Evolutionary conservation across 2,113 vertebrate genomes (phyloP).

Genomic region (Nibea albiflora): DNA sequence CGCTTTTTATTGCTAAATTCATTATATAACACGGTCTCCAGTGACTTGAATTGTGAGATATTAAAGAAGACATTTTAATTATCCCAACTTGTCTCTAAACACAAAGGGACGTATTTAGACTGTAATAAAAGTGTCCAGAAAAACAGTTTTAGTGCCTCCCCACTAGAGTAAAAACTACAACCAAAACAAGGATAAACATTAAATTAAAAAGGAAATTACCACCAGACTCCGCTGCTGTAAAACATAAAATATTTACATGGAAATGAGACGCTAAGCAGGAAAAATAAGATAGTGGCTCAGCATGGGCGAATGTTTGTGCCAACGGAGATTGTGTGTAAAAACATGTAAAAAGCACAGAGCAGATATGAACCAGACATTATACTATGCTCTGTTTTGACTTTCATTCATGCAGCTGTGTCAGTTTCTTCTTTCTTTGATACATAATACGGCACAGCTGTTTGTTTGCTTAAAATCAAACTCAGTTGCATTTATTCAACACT

Average conservation of each 20-base stretch:
- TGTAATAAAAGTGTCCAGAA: slow-evolving; percentile 39
- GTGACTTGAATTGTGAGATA: slow-evolving; percentile 29
- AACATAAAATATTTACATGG: slow-evolving; percentile 17
- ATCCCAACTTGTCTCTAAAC: slow-evolving; percentile 34
- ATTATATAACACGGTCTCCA: slow-evolving; percentile 24
- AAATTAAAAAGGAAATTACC: slow-evolving; percentile 32
- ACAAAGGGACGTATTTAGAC: slow-evolving; percentile 37
- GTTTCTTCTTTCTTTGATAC: neutral
- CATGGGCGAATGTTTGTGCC: neutral
- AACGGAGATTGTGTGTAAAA: neutral
- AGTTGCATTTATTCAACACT: neutral
- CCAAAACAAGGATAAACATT: slow-evolving; percentile 35
- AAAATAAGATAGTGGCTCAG: neutral
- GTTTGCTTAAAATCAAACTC: neutral
- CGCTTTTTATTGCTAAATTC: slow-evolving; percentile 27
- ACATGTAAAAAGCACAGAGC: neutral
- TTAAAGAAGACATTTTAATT: slow-evolving; percentile 61
- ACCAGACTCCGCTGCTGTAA: slow-evolving; percentile 15
- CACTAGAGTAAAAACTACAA: slow-evolving; percentile 10
- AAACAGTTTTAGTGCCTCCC: slow-evolving; percentile 14
- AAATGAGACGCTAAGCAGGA: neutral
- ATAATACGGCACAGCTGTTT: neutral
- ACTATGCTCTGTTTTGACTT: neutral
- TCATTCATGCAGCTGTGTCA: neutral
- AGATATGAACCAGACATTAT: neutral